Evolutionary conservation across 2,113 vertebrate genomes (phyloP).

Genomic region (Tyto alba): DNA sequence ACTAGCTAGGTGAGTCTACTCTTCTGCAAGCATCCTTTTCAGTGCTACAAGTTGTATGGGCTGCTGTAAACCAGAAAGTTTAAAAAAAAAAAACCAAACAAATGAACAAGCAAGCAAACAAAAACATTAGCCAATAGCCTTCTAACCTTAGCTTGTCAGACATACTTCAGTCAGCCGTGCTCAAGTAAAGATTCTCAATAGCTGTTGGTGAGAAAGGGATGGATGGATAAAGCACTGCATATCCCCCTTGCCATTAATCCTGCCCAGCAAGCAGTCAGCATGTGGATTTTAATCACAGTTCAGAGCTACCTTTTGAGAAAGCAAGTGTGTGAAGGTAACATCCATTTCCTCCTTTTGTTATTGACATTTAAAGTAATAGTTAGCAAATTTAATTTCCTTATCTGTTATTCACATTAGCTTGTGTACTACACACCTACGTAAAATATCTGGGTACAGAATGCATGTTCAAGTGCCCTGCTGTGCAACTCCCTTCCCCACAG

Average conservation of each 20-base stretch:
- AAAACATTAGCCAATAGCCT: background rate
- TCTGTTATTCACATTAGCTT: background rate
- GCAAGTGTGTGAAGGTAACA: background rate
- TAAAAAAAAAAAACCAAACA: background rate
- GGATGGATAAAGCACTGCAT: background rate
- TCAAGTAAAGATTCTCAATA: background rate
- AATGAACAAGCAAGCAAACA: no score
- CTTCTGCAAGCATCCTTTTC: background rate
- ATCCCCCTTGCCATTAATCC: background rate
- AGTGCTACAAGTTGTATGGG: background rate
- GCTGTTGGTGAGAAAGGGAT: background rate
- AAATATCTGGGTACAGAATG: background rate
- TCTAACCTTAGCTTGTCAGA: background rate
- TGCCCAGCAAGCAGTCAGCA: background rate
- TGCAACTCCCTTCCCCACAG: background rate
- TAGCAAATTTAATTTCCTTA: background rate
- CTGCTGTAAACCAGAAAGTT: background rate
- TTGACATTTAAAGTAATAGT: background rate
- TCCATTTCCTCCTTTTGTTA: constrained; percentile 25
- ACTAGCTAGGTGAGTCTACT: background rate
- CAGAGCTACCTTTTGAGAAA: background rate
- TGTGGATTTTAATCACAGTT: background rate
- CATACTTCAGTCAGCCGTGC: fast-evolving
- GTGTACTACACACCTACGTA: background rate
- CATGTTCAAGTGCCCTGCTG: background rate